These are phyloP conservation scores for Drosophila rufa DNA, from an alignment of 1,140 invertebrate species.

Conservation along the genomic window DNA sequence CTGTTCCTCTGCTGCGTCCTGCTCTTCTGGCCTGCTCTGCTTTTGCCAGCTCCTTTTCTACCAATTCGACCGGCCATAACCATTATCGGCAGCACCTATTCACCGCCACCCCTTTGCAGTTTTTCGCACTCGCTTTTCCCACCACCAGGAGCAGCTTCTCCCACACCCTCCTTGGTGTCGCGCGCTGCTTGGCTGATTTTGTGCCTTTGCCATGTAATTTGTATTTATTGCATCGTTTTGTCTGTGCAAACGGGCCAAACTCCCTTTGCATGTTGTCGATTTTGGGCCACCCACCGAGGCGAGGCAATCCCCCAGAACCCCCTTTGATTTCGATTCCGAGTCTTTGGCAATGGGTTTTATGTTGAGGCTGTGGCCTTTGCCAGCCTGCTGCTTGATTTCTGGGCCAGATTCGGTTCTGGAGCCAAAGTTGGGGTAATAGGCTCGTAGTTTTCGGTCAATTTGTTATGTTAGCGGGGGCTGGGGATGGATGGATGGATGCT, in stretches of 20 bases:
- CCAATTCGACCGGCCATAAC: conserved; percentile 62
- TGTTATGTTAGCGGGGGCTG: conserved; percentile 62
- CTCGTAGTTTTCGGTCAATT: conserved; percentile 84
- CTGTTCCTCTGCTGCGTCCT: conserved; percentile 33
- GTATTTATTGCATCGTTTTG: conserved; percentile 84
- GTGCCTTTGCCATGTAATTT: conserved; percentile 78
- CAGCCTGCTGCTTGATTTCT: conserved; percentile 69
- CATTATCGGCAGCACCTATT: conserved; percentile 80
- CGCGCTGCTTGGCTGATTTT: conserved; percentile 57
- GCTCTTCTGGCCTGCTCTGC: background rate
- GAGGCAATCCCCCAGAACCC: background rate
- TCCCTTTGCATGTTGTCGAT: conserved; percentile 81
- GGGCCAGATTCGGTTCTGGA: conserved; percentile 56
- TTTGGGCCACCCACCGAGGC: conserved; percentile 24
- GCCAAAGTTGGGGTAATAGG: conserved; percentile 69
- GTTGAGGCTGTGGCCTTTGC: conserved; percentile 57
- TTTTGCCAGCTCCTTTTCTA: conserved; percentile 16
- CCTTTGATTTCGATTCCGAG: conserved; percentile 44
- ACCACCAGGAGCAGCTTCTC: background rate
- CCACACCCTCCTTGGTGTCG: conserved; percentile 29
- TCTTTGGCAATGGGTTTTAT: conserved; percentile 75
- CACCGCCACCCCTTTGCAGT: conserved; percentile 27
- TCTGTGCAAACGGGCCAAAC: conserved; percentile 78
- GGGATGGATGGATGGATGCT: conserved; percentile 7
- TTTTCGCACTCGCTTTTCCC: conserved; percentile 9